Evolutionary conservation across 2,113 vertebrate species (phyloP), one percentile per base, ranked within the genome.

Genomic region (Ictalurus furcatus): DNA sequence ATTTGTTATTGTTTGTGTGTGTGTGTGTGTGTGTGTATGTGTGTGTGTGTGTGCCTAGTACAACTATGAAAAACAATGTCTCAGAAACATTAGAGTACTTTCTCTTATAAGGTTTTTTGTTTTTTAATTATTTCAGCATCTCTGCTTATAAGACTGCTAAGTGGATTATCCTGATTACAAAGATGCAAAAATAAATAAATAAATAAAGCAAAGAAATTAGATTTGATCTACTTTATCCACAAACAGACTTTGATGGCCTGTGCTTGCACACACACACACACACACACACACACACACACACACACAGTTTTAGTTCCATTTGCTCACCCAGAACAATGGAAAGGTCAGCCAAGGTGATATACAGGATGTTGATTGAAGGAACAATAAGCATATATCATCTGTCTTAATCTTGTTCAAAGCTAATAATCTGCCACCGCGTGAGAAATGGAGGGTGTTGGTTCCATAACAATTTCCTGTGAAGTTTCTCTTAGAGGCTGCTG

Each of bases 331-430:
- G 63, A 56, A 37, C 65, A 48, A 82, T n/a, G 54, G 30, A 71
- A 81, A 87, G 23, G 79, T 88, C 79, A 83, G 79, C 34, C 79
- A 83, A 88, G 48, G 76, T 89, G 73, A 85, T 63, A 52, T 65
- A 81, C 54, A 81, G 58, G 34, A 65, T 79, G 59, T 73, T 44
- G n/a, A 87, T 71, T 48, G 40, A 73, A 85, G 91, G 54, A 80
- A 90, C 89, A 61, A 88, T 63, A 90, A 89, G 84, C 37, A 88
- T 34, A 85, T 6, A 85, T 56, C 86, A 44, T 74, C 54, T 52
- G 74, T 85, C 59, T 76, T 88, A 85, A 88, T 88, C 86, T 85
- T 48, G 73, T 88, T 90, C 73, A 16, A 84, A 90, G 87, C 89
- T 82, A 89, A 86, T 91, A 61, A 61, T 81, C 85, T 84, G 59